These are phyloP conservation scores for Oryzias sinensis DNA, from an alignment of 2,797 vertebrate species.

Conservation along the genomic window DNA sequence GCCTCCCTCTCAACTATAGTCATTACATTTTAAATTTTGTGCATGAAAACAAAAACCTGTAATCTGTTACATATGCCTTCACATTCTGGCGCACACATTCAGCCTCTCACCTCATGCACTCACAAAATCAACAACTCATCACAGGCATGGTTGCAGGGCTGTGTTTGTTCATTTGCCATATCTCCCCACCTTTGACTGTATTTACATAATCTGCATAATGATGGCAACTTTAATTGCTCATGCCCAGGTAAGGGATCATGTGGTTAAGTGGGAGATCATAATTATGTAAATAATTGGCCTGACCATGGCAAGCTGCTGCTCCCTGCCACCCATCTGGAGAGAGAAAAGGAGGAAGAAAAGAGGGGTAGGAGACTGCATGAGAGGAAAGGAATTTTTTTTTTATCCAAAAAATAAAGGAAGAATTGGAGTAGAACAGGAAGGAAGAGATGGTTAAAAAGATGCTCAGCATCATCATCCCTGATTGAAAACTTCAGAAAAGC, in stretches of 20 bases:
- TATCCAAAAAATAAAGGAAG: too few relatives aligned
- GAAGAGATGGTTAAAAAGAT: constrained; percentile 10
- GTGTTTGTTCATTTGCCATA: constrained; percentile 76
- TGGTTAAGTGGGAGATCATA: constrained; percentile 99
- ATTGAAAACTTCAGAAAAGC: constrained; percentile 6
- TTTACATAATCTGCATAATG: constrained; percentile 99
- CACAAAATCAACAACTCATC: constrained; percentile 5
- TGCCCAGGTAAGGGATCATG: constrained; percentile 97
- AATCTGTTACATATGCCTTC: constrained; percentile 22
- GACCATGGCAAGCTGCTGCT: constrained; percentile 94
- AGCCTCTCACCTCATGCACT: not conserved
- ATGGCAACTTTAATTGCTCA: constrained; percentile 94
- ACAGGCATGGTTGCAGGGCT: constrained; percentile 32
- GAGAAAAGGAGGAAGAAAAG: constrained; percentile 33
- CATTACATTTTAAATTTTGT: too few relatives aligned
- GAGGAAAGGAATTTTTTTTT: constrained; percentile 22
- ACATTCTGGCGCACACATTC: constrained; percentile 28
- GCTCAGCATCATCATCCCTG: not conserved
- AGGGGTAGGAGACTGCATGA: constrained; percentile 4
- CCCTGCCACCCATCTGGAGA: constrained; percentile 91
- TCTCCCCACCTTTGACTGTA: constrained; percentile 80
- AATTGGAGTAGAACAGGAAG: not conserved
- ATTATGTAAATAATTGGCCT: constrained; percentile 99
- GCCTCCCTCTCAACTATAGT: too few relatives aligned
- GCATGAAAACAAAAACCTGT: not conserved